Evolutionary conservation across 2,797 vertebrate species (phyloP).

Genomic region (Oreochromis grahami): DNA sequence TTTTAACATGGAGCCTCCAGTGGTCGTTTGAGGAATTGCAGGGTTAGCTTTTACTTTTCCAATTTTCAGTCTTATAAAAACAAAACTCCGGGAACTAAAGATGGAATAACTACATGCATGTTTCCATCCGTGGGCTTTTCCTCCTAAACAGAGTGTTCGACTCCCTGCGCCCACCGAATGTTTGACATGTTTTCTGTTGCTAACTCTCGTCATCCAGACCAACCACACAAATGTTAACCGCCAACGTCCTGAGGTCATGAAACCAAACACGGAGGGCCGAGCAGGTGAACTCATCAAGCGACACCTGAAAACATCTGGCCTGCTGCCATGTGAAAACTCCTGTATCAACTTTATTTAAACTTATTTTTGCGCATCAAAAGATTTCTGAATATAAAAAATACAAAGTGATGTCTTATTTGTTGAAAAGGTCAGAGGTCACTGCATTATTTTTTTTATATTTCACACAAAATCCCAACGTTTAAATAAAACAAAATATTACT

Average conservation of each 20-base stretch:
- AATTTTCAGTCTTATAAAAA: too few species aligned
- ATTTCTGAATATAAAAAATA: background rate
- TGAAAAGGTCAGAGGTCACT: background rate
- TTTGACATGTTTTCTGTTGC: background rate
- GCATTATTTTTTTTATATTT: background rate
- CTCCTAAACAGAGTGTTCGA: rapidly evolving
- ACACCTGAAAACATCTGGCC: background rate
- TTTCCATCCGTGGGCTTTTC: background rate
- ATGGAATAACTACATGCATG: background rate
- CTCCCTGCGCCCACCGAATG: rapidly evolving
- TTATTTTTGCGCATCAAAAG: background rate
- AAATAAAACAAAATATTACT: background rate
- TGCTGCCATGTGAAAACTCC: background rate
- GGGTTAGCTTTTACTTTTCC: background rate
- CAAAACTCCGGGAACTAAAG: background rate
- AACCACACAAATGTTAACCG: rapidly evolving
- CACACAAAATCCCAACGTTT: background rate
- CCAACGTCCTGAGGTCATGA: background rate
- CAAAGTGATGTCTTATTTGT: background rate
- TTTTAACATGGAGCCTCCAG: background rate
- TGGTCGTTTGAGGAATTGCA: background rate
- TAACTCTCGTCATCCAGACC: background rate
- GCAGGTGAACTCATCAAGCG: background rate
- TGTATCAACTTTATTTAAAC: background rate
- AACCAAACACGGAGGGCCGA: background rate